Evolutionary conservation across 2,888 invertebrate genomes (phyloP).

Genomic region (Leptogaster cylindrica): DNA sequence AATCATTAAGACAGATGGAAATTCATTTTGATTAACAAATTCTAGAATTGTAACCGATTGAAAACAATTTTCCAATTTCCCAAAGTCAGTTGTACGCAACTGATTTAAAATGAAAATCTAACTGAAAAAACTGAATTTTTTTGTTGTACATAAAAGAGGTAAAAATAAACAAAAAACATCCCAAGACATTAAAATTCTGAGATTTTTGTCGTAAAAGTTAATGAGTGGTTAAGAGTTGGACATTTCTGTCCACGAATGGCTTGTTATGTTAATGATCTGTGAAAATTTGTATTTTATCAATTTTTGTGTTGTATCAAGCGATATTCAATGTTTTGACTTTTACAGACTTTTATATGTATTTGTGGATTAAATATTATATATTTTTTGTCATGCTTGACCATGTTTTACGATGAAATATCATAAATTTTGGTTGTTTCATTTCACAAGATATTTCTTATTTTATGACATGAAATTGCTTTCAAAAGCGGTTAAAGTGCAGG

Average conservation of each 20-base stretch:
- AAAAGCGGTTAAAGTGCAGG: neutral
- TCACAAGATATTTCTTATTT: neutral
- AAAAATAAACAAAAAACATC: no score
- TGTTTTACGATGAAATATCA: neutral
- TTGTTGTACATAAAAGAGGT: conserved; percentile 4
- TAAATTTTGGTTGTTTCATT: neutral
- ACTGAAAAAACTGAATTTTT: neutral
- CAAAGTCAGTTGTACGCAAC: neutral
- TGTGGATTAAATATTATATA: neutral
- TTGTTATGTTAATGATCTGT: conserved; percentile 18
- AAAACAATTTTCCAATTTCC: conserved; percentile 13
- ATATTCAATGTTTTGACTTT: neutral
- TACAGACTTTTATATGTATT: neutral
- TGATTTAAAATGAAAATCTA: neutral
- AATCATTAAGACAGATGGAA: conserved; percentile 19
- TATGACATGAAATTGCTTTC: neutral
- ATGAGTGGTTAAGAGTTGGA: conserved; percentile 20
- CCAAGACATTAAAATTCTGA: conserved; percentile 27
- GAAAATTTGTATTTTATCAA: no score
- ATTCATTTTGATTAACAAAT: conserved; percentile 10
- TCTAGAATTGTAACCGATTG: conserved; percentile 21
- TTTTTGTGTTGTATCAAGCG: no score
- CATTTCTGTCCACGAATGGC: neutral
- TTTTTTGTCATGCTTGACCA: neutral
- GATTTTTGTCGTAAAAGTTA: conserved; percentile 34